phyloP scores from a whole-genome alignment of 53 echinoderm and acorn worm species.

The Temnopleurus reevesii region DNA sequence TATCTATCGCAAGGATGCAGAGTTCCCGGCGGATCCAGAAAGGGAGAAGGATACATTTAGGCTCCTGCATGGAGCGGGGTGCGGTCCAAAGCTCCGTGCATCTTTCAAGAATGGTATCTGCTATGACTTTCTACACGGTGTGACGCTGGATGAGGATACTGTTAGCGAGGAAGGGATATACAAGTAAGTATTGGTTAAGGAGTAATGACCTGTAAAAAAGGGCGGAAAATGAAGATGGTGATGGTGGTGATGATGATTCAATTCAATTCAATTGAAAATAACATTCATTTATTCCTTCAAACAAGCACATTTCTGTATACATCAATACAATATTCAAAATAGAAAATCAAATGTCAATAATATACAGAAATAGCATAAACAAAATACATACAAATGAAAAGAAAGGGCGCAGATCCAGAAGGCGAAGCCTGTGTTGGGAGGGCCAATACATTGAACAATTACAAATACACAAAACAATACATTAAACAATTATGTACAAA shows the following conservation, averaged over 20 bases:
- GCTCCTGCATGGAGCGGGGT: slow-evolving; percentile 72
- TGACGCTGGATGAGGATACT: slow-evolving; percentile 57
- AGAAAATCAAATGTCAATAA: too few relatives aligned
- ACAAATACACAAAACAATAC: too few relatives aligned
- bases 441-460: too few relatives aligned
- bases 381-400: too few relatives aligned
- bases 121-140: slow-evolving; percentile 87
- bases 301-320: not conserved
- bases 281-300: not conserved
- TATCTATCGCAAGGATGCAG: slow-evolving; percentile 88
- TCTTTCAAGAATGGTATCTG: slow-evolving; percentile 86
- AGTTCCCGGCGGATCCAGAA: slow-evolving; percentile 75
- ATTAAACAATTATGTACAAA: too few relatives aligned
- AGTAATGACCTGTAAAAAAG: not conserved
- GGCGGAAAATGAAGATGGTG: not conserved
- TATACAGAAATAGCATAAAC: too few relatives aligned
- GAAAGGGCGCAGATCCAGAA: too few relatives aligned
- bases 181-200: not conserved
- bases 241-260: not conserved
- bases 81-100: slow-evolving; percentile 86
- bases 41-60: slow-evolving; percentile 79
- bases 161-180: slow-evolving; percentile 62
- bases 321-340: not conserved
- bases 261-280: not conserved
- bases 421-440: too few relatives aligned